phyloP scores from a whole-genome alignment of 2,888 invertebrate genomes.

The Tetragonula carbonaria region DNA sequence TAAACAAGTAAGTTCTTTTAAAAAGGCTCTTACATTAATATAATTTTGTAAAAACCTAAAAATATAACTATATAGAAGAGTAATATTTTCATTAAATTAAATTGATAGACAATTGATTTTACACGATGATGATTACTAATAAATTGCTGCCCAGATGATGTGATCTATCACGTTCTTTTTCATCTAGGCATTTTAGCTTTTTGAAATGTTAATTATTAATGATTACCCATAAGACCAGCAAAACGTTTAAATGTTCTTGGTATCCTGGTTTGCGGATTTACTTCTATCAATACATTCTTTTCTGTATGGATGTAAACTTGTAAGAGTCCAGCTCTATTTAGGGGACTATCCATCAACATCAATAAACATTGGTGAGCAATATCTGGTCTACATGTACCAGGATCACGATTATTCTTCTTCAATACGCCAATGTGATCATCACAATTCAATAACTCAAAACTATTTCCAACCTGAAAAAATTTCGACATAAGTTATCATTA shows the following conservation, averaged over 20 bases:
- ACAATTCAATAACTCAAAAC: constrained; percentile 96
- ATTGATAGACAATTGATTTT: no score
- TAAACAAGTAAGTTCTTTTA: neutral
- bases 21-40: neutral
- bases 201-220: neutral
- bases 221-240: constrained; percentile 97
- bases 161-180: neutral
- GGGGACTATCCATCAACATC: constrained; percentile 98
- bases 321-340: constrained; percentile 97
- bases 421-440: constrained; percentile 95
- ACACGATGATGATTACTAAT: no score
- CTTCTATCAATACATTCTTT: constrained; percentile 96
- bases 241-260: constrained; percentile 98
- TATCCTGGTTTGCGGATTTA: constrained; percentile 98
- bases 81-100: neutral
- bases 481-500: neutral
- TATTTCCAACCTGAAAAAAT: constrained; percentile 89
- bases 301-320: constrained; percentile 97
- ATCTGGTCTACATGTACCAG: constrained; percentile 96
- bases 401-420: constrained; percentile 94
- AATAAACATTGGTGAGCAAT: constrained; percentile 98
- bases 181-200: neutral
- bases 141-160: no score
- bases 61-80: neutral
- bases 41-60: neutral